A percentile compares a stretch with the other conserved stretches of the same genome.
Conservation (phyloP, 2,113 vertebrate species). For the Canis aureus region DNA sequence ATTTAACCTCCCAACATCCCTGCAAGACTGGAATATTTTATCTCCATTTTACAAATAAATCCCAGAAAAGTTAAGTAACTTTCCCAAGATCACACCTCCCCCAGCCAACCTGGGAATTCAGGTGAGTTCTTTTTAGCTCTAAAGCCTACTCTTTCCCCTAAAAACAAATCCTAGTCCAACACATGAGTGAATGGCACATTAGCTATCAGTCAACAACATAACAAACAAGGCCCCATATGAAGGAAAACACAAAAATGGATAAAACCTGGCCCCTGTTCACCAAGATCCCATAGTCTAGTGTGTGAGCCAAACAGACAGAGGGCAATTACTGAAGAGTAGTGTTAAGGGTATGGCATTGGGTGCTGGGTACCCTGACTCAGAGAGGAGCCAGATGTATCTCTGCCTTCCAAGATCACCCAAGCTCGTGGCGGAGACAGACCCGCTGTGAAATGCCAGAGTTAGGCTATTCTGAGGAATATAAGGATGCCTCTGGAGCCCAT, state of each 20-base stretch:
- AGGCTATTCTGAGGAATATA: background rate
- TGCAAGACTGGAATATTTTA: background rate
- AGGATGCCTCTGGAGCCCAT: background rate
- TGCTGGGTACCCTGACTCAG: background rate
- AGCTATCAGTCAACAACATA: background rate
- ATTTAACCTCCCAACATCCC: background rate
- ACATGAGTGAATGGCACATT: background rate
- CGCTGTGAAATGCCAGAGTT: background rate
- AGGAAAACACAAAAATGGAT: background rate
- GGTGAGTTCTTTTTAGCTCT: background rate
- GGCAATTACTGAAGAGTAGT: background rate
- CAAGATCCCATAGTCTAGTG: background rate
- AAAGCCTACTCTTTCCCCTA: background rate
- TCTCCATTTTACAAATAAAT: conserved; percentile 30
- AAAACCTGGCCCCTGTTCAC: background rate
- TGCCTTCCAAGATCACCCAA: background rate
- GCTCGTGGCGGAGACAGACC: background rate
- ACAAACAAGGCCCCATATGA: background rate
- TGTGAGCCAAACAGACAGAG: background rate
- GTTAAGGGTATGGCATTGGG: background rate
- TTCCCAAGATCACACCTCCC: background rate
- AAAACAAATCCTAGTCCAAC: background rate
- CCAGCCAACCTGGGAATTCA: background rate
- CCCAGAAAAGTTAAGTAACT: conserved; percentile 22
- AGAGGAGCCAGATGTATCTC: background rate